These are phyloP conservation scores for Pitangus sulphuratus DNA, from an alignment of 2,797 vertebrate genomes.

Conservation along the genomic window DNA sequence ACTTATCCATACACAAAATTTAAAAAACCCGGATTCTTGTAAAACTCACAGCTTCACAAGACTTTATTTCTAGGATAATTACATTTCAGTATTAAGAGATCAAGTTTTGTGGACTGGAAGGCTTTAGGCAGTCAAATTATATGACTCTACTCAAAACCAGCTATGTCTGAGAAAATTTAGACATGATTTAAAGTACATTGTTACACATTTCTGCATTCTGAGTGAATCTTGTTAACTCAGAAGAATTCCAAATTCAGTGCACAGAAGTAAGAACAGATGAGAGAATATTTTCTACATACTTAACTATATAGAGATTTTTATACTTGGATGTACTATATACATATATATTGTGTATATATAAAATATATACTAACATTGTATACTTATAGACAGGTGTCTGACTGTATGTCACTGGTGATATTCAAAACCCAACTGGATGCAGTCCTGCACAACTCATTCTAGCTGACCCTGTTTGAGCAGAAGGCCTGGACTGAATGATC, in stretches of 20 bases:
- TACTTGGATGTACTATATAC: not conserved
- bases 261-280: not conserved
- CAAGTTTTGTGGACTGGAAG: not conserved
- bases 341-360: too few relatives aligned
- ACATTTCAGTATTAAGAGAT: not conserved
- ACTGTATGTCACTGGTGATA: not conserved
- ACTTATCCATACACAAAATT: not conserved
- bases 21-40: accelerated
- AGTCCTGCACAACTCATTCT: not conserved
- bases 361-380: not conserved
- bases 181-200: not conserved
- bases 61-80: not conserved
- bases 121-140: not conserved
- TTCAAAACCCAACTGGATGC: not conserved
- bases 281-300: not conserved
- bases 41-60: not conserved
- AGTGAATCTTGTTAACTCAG: not conserved
- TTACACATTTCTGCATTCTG: not conserved
- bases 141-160: accelerated
- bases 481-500: not conserved
- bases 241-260: not conserved
- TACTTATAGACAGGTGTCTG: not conserved
- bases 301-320: not conserved
- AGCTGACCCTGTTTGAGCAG: not conserved
- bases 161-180: not conserved